Conservation (phyloP, 2,888 invertebrate genomes). For the Erebia palarica region DNA sequence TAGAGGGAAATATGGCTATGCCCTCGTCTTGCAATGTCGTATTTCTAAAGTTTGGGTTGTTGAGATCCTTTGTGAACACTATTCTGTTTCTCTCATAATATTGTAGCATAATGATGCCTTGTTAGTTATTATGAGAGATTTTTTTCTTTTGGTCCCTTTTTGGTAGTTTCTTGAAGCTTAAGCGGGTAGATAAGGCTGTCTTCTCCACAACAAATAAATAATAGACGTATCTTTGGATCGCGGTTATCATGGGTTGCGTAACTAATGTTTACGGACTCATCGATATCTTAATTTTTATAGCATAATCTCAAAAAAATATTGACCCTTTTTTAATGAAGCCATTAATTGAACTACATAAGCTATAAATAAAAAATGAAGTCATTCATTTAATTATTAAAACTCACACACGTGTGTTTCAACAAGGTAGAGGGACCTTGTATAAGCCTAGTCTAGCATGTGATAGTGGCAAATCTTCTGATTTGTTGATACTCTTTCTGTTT, state of each 20-base stretch:
- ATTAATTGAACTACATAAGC: background rate
- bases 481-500: background rate
- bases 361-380: background rate
- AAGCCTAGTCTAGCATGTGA: background rate
- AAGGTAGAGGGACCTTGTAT: too few relatives aligned
- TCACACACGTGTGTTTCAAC: background rate
- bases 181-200: background rate
- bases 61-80: slow-evolving; percentile 15
- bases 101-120: slow-evolving; percentile 9
- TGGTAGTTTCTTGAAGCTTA: background rate
- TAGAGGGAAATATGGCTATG: slow-evolving; percentile 32
- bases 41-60: slow-evolving; percentile 13
- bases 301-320: background rate
- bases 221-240: too few relatives aligned
- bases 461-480: background rate
- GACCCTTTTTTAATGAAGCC: background rate
- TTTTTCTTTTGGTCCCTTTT: background rate
- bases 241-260: too few relatives aligned
- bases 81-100: background rate
- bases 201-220: background rate
- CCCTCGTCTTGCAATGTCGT: slow-evolving; percentile 18
- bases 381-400: background rate
- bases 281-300: too few relatives aligned
- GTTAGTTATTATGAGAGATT: background rate
- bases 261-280: too few relatives aligned